A percentile compares a stretch with the other conserved stretches of the same genome.
These are phyloP conservation scores for Hofmannophila pseudospretella DNA, from an alignment of 2,888 invertebrate genomes.

Conservation along the genomic window DNA sequence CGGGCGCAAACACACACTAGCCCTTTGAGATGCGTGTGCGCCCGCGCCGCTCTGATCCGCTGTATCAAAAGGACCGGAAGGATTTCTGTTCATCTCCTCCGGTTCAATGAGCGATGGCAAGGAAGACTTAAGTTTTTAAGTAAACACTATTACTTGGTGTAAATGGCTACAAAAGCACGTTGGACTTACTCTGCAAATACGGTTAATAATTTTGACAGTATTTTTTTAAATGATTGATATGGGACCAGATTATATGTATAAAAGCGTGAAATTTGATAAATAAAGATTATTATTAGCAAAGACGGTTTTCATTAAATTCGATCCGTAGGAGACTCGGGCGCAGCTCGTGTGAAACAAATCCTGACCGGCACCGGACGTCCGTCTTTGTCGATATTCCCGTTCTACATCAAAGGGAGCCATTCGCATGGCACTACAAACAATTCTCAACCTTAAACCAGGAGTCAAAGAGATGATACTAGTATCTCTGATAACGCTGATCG, in stretches of 20 bases:
- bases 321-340: constrained; percentile 35
- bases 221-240: constrained; percentile 5
- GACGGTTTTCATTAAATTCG: constrained; percentile 16
- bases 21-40: constrained; percentile 52
- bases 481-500: constrained; percentile 22
- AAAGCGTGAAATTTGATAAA: constrained; percentile 10
- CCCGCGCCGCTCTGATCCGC: constrained; percentile 37
- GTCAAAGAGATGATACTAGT: constrained; percentile 27
- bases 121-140: constrained; percentile 39
- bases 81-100: constrained; percentile 42
- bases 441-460: constrained; percentile 49
- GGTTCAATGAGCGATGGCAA: constrained; percentile 23
- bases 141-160: constrained; percentile 30
- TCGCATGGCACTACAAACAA: constrained; percentile 38
- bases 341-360: constrained; percentile 73
- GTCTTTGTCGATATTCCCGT: constrained; percentile 76
- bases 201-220: constrained; percentile 4
- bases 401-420: constrained; percentile 71
- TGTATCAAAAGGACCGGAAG: constrained; percentile 64
- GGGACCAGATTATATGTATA: constrained; percentile 15
- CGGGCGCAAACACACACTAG: constrained; percentile 48
- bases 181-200: not conserved
- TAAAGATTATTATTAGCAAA: not conserved
- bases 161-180: constrained; percentile 9
- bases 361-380: constrained; percentile 78